Percentiles rank a stretch among this genome's conserved stretches.
Conservation (phyloP, 2,888 invertebrate species). For the Urechis unicinctus region DNA sequence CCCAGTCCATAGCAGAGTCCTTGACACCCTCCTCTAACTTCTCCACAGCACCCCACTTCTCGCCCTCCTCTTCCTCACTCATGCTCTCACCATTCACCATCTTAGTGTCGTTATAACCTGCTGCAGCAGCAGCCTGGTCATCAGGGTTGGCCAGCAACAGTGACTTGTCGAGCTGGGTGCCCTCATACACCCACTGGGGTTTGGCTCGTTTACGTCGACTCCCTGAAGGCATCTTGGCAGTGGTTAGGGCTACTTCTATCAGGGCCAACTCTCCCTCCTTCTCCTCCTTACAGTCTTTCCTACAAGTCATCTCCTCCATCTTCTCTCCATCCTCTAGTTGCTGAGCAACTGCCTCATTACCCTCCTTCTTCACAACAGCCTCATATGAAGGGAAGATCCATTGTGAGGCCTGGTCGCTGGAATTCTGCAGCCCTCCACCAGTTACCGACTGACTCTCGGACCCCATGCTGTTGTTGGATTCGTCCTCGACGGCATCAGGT, state of each 20-base stretch:
- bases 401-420: constrained; percentile 25
- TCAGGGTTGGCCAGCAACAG: not conserved
- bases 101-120: not conserved
- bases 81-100: not conserved
- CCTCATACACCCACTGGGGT: constrained; percentile 96
- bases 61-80: not conserved
- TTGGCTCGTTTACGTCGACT: constrained; percentile 80
- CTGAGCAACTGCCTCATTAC: not conserved
- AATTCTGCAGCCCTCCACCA: not conserved
- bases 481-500: not conserved
- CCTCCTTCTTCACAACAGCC: constrained; percentile 20
- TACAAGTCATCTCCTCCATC: not conserved
- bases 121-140: not conserved
- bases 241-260: no score
- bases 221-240: not conserved
- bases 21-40: no score
- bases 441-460: no score
- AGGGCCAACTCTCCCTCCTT: not conserved
- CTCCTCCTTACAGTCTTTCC: not conserved
- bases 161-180: constrained; percentile 50
- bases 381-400: constrained; percentile 48
- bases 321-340: not conserved
- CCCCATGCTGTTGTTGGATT: not conserved
- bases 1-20: no score
- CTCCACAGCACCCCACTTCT: not conserved